Base-by-base conservation (phyloP, 2,113 vertebrate species). In the Peucedramus taeniatus region DNA sequence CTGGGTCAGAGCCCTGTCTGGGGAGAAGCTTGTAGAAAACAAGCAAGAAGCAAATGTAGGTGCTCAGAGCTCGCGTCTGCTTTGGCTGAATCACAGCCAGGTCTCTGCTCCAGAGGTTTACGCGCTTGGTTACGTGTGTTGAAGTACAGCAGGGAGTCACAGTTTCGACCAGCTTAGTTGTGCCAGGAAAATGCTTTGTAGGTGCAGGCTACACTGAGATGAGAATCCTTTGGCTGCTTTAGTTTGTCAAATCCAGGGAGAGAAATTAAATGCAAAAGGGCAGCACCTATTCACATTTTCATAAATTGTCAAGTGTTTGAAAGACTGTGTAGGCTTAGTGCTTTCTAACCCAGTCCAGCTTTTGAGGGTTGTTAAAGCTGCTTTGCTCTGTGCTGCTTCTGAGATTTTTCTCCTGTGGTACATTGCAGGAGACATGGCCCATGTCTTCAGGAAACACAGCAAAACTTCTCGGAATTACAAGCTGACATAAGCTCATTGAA, bases 1-100 rank as follows among this genome's bases (percentile, higher is more conserved):
- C 16, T 84, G 64, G 90, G 88, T 86, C 94, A 88, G 72, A 80
- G 85, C 65, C 71, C 64, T 91, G 91, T 37, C 76, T 86, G 76
- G 83, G 72, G 71, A 68, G 18, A 75, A 70, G 69, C 78, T 78
- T 53, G 69, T 39, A 47, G 78, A 93, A 94, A 93, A 85, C 90
- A 66, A 90, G 51, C 59, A 37, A 35, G 78, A 92, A 81, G 51
- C 44, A 66, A 90, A 69, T 0, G 15, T 79, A 91, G 91, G 93
- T 90, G 78, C 83, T 74, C 35, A 28, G 56, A 49, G 64, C 72
- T 65, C 21, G 3, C 6, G 42, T 69, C 70, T 89, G 81, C 66
- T 49, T 59, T 57, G 85, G 16, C 60, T 81, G 76, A 93, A 68
- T 37, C 1, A 0, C 60, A 75, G 92, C 79, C 92, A 91, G 83